Percentiles rank a stretch among this genome's conserved stretches.
phyloP scores from a whole-genome alignment of 2,797 vertebrate genomes.

The Chaenodraco wilsoni region DNA sequence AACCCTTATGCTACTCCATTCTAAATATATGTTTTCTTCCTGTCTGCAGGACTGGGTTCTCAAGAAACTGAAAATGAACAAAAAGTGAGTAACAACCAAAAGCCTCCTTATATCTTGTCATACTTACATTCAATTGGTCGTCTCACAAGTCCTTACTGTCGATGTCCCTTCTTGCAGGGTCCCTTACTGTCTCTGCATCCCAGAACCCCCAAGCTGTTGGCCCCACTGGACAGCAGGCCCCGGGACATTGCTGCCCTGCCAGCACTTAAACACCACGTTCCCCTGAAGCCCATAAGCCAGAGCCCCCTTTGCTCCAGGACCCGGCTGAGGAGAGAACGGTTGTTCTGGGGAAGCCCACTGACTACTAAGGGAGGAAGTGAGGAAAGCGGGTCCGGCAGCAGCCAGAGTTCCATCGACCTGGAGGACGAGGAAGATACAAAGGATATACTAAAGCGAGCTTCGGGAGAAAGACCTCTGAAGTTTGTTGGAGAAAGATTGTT shows the following conservation, averaged over 20 bases:
- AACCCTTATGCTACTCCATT: no score
- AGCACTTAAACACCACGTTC: constrained; percentile 49
- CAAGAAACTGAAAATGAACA: constrained; percentile 49
- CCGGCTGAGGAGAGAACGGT: constrained; percentile 47
- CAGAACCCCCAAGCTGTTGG: constrained; percentile 75
- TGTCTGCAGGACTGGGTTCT: constrained; percentile 73
- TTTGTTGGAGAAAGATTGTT: constrained; percentile 10
- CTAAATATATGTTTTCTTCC: neutral
- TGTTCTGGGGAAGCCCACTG: constrained; percentile 43
- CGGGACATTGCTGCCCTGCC: constrained; percentile 38
- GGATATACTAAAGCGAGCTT: neutral
- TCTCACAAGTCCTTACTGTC: neutral
- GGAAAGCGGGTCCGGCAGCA: constrained; percentile 75
- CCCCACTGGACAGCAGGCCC: constrained; percentile 67
- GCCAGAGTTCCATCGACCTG: constrained; percentile 73
- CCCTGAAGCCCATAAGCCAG: constrained; percentile 70
- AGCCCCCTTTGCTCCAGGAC: constrained; percentile 58
- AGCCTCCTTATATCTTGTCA: neutral
- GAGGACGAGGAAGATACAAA: constrained; percentile 56
- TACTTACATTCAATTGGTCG: neutral
- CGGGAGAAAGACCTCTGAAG: constrained; percentile 14
- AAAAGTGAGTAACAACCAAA: constrained; percentile 64
- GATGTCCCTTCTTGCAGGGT: constrained; percentile 44
- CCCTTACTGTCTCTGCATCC: constrained; percentile 37
- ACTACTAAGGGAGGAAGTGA: constrained; percentile 68